These are phyloP conservation scores for Dinocampus coccinellae DNA, from an alignment of 2,888 invertebrate genomes.

Conservation along the genomic window DNA sequence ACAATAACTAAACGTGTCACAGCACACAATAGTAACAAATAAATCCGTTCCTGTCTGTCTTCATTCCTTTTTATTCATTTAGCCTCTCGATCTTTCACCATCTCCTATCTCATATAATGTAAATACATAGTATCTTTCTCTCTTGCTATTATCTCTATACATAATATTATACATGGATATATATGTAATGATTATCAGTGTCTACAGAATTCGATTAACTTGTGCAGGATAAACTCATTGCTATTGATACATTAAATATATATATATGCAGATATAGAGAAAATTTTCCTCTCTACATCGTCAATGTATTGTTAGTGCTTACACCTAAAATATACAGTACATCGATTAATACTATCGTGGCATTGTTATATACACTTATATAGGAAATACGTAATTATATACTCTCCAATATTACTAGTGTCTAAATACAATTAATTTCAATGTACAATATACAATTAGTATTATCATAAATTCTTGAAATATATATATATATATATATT, in stretches of 20 bases:
- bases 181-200: constrained; percentile 16
- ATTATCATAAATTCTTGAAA: constrained; percentile 11
- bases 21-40: too few relatives aligned
- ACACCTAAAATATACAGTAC: constrained; percentile 21
- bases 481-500: not conserved
- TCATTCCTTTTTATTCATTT: too few relatives aligned
- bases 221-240: not conserved
- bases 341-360: constrained; percentile 37
- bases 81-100: not conserved
- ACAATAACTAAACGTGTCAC: too few relatives aligned
- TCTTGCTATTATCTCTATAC: not conserved
- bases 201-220: constrained; percentile 11
- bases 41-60: too few relatives aligned
- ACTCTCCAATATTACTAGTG: constrained; percentile 24
- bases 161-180: not conserved
- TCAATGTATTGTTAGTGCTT: not conserved
- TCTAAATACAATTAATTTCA: constrained; percentile 38
- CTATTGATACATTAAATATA: too few relatives aligned
- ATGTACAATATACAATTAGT: not conserved
- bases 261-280: not conserved
- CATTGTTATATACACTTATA: not conserved
- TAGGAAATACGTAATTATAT: constrained; percentile 38
- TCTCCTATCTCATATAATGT: too few relatives aligned
- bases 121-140: not conserved
- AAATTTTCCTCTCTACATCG: not conserved